These are phyloP conservation scores for Corapipo altera DNA, from an alignment of 2,113 vertebrate species.

Conservation along the genomic window DNA sequence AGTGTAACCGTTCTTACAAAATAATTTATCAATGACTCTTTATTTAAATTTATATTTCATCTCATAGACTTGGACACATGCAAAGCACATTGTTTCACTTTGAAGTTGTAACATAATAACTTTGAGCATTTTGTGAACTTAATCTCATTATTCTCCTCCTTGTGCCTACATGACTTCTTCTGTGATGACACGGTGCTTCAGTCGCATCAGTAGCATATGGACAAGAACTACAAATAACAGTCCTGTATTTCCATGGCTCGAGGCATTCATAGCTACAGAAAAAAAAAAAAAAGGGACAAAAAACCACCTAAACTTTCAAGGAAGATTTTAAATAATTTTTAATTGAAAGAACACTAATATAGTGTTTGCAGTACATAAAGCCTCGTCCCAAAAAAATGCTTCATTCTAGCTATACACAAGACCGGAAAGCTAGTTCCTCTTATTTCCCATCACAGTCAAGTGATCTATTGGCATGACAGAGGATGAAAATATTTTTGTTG, in stretches of 20 bases:
- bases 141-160: background rate
- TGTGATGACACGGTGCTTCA: background rate
- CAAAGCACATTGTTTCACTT: background rate
- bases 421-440: background rate
- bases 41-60: background rate
- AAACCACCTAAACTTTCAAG: background rate
- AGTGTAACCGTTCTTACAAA: background rate
- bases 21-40: background rate
- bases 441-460: background rate
- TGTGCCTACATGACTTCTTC: background rate
- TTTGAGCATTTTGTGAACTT: background rate
- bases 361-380: background rate
- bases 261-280: background rate
- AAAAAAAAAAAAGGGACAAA: background rate
- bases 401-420: background rate
- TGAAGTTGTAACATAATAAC: background rate
- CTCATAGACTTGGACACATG: background rate
- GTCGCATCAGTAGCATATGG: background rate
- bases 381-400: background rate
- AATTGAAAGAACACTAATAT: background rate
- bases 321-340: background rate
- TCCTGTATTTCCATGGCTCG: background rate
- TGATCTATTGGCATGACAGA: background rate
- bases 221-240: background rate
- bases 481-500: background rate